Evolutionary conservation across 2,113 vertebrate species (phyloP), one percentile per base, ranked within the genome.

Genomic region (Hypanus sabinus): DNA sequence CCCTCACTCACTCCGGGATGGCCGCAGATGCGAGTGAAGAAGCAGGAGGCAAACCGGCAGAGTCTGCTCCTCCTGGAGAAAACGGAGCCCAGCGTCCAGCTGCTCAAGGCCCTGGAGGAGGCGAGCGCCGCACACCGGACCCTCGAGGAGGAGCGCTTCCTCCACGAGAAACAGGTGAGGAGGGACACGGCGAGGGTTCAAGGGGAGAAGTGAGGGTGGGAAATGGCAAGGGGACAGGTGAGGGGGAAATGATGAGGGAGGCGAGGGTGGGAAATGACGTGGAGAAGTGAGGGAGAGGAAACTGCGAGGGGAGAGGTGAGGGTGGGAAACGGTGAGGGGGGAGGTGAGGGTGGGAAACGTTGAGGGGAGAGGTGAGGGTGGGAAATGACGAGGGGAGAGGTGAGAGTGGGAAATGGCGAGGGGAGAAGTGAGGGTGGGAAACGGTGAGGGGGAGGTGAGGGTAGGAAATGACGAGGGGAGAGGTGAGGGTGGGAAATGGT

Each of bases 21-120:
- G 36, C 1, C 73, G 7, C 95, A 98, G 98, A 96, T 98, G 95
- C 87, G 98, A 93, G 95, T 95, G 94, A 95, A 96, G 93, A 95
- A 97, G 95, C 95, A 94, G 91, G 96, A 92, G 18, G 93, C 94
- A 5, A 95, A 95, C 11, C 75, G 95, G 27, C 96, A 96, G 94
- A 97, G 96, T 65, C 0, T 79, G n/a, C 94, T 95, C 36, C 95
- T 95, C 77, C 38, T 94, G 88, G 95, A 95, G 93, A 95, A 94
- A 20, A 20, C 65, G 0, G 96, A 95, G 11, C 94, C 95, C 2
- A 94, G 94, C 1, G 85, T 94, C 77, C 96, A 96, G 95, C 95
- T 98, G 16, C 95, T 96, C 73, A 95, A 95, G 9, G 97, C 97
- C 0, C 95, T 98, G 94, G 94, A 96, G 8, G 96, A 98, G 18